Conservation (phyloP, 2,113 vertebrate genomes). For the Parus major region DNA sequence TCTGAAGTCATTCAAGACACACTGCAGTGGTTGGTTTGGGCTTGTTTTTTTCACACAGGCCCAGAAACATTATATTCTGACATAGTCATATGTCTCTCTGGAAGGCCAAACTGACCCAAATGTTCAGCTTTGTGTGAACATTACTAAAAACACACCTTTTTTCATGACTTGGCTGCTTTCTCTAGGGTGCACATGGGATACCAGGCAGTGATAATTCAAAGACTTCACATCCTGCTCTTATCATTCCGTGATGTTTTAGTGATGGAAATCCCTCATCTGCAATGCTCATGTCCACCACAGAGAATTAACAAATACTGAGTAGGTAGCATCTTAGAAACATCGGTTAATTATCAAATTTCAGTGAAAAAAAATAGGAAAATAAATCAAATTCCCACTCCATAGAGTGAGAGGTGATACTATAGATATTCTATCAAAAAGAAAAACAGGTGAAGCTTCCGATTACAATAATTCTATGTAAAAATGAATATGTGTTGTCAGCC, state of each 20-base stretch:
- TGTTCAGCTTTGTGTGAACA: background rate
- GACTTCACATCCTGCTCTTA: background rate
- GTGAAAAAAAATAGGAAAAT: background rate
- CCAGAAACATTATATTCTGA: background rate
- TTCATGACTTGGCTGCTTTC: background rate
- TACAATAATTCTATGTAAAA: background rate
- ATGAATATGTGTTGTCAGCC: background rate
- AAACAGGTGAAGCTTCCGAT: background rate
- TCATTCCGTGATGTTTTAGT: background rate
- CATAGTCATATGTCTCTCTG: background rate
- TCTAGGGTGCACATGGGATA: background rate
- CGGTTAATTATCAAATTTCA: background rate
- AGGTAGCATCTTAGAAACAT: background rate
- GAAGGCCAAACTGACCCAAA: background rate
- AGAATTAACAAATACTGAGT: background rate
- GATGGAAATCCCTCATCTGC: background rate
- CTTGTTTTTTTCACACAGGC: background rate
- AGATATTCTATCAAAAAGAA: background rate
- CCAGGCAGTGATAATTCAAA: background rate
- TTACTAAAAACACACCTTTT: background rate
- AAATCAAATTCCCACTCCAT: background rate
- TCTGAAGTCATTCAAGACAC: background rate
- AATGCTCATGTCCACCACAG: background rate
- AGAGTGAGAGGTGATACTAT: background rate
- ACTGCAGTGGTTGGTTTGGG: background rate